Conservation (phyloP, 2,888 invertebrate species). For the Metallyticus violacea region DNA sequence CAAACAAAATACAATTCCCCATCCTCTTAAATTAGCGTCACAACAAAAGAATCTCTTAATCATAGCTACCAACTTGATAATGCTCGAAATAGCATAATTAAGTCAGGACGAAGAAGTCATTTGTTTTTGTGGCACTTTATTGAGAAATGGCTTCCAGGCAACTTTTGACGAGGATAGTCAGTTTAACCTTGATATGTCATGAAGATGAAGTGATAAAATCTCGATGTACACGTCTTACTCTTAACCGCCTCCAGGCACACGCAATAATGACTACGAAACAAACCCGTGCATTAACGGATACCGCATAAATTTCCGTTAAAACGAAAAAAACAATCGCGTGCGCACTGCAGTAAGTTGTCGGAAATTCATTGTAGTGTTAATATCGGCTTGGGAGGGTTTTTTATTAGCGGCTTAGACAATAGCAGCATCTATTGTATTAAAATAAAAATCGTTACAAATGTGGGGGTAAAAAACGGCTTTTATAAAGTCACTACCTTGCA, state of each 20-base stretch:
- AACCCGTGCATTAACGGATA: neutral
- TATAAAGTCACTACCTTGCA: too few relatives aligned
- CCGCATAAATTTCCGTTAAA: neutral
- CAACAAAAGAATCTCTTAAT: neutral
- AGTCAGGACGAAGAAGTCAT: neutral
- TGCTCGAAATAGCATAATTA: neutral
- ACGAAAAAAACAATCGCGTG: neutral
- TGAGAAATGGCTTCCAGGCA: neutral
- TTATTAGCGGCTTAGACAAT: neutral
- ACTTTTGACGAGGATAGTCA: too few relatives aligned
- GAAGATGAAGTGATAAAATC: too few relatives aligned
- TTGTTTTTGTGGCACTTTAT: neutral
- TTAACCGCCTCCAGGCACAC: too few relatives aligned
- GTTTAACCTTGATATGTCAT: neutral
- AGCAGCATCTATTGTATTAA: neutral
- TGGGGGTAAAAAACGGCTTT: too few relatives aligned
- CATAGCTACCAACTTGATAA: neutral
- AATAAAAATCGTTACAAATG: too few relatives aligned
- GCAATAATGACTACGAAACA: too few relatives aligned
- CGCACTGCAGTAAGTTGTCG: neutral
- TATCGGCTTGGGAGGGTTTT: too few relatives aligned
- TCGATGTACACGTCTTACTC: too few relatives aligned
- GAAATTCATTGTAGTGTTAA: neutral
- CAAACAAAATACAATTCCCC: too few relatives aligned
- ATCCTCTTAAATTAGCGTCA: too few relatives aligned